A percentile compares a stretch with the other conserved stretches of the same genome.
These are phyloP conservation scores for Prenolepis imparis DNA, from an alignment of 2,888 invertebrate genomes.

Conservation along the genomic window DNA sequence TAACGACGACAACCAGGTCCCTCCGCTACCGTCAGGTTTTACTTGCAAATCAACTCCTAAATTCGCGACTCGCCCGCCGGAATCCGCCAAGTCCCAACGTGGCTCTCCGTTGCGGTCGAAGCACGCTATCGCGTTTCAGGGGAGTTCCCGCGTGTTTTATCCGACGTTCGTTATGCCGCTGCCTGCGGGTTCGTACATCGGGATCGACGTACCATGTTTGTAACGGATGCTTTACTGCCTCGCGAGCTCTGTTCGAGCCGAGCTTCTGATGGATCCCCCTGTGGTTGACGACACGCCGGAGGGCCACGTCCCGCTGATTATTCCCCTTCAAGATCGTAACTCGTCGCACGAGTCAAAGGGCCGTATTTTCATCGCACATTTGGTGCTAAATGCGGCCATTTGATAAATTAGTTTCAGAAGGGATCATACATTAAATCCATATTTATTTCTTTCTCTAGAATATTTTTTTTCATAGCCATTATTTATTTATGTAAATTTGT, in stretches of 20 bases:
- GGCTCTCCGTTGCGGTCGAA: conserved; percentile 29
- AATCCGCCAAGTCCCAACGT: conserved; percentile 7
- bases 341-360: conserved; percentile 28
- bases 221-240: conserved; percentile 79
- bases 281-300: conserved; percentile 42
- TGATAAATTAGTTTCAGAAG: conserved; percentile 7
- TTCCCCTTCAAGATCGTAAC: conserved; percentile 34
- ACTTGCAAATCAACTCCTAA: conserved; percentile 84
- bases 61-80: conserved; percentile 70
- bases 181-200: conserved; percentile 58
- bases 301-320: conserved; percentile 57
- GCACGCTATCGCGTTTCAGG: conserved; percentile 72
- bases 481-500: background rate
- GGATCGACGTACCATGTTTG: conserved; percentile 65
- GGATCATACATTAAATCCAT: background rate
- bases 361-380: conserved; percentile 38
- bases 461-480: background rate
- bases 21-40: conserved; percentile 77
- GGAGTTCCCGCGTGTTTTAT: conserved; percentile 81
- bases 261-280: conserved; percentile 60
- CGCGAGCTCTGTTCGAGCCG: conserved; percentile 45
- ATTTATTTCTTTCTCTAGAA: background rate
- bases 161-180: conserved; percentile 82
- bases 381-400: conserved; percentile 24
- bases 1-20: conserved; percentile 52